Evolutionary conservation across 2,888 invertebrate genomes (phyloP).

Genomic region (Mythimna vitellina): DNA sequence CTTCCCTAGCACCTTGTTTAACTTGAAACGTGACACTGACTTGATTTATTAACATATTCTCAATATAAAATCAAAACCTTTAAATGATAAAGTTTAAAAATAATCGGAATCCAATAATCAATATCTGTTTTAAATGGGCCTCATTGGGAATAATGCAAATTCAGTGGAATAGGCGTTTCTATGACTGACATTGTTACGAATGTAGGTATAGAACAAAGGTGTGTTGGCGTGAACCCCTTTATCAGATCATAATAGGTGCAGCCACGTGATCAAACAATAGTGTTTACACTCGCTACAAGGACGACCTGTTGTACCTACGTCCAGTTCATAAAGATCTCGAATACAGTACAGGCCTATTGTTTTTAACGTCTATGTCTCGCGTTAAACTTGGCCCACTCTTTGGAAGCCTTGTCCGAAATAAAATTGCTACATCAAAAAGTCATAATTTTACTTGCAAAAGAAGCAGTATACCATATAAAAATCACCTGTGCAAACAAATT

Average conservation of each 20-base stretch:
- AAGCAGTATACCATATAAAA: too few species aligned
- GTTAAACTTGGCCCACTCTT: slow-evolving; percentile 67
- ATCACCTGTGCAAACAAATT: slow-evolving; percentile 38
- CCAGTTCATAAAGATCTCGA: slow-evolving; percentile 74
- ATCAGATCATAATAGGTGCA: slow-evolving; percentile 83
- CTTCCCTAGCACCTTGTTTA: slow-evolving; percentile 66
- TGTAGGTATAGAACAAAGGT: slow-evolving; percentile 74
- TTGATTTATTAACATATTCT: slow-evolving; percentile 60
- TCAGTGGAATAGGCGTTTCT: slow-evolving; percentile 59
- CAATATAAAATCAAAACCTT: slow-evolving; percentile 33
- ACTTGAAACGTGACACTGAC: slow-evolving; percentile 62
- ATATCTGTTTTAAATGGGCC: slow-evolving; percentile 21
- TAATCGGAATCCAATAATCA: slow-evolving; percentile 13
- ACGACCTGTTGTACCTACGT: slow-evolving; percentile 75
- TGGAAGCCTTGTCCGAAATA: slow-evolving; percentile 59
- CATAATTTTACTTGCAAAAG: slow-evolving; percentile 51
- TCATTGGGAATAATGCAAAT: slow-evolving; percentile 49
- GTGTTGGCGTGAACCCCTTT: slow-evolving; percentile 77
- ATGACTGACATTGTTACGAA: slow-evolving; percentile 65
- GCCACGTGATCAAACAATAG: slow-evolving; percentile 88
- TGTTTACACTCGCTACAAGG: slow-evolving; percentile 85
- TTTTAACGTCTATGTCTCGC: slow-evolving; percentile 66
- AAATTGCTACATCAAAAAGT: slow-evolving; percentile 46
- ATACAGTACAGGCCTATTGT: slow-evolving; percentile 71
- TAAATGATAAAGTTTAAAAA: slow-evolving; percentile 13